Evolutionary conservation across 2,797 vertebrate genomes (phyloP).

Genomic region (Forpus xanthops): DNA sequence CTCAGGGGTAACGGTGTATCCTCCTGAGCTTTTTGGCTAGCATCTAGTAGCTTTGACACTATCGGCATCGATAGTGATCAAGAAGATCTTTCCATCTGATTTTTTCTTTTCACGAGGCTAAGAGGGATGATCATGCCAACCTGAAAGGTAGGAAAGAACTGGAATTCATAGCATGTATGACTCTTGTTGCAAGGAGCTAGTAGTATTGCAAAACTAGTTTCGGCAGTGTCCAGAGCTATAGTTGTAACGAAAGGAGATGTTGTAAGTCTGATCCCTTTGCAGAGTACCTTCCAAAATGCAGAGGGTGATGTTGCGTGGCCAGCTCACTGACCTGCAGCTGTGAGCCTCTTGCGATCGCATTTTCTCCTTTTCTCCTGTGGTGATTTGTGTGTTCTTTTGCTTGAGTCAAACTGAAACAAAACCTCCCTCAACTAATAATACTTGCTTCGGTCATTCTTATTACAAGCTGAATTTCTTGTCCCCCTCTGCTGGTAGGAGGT

Average conservation of each 20-base stretch:
- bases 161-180: conserved; percentile 1
- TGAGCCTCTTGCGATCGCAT: rapidly evolving
- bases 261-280: neutral
- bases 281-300: neutral
- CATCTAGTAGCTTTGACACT: neutral
- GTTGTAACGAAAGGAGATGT: neutral
- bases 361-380: neutral
- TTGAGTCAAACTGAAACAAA: neutral
- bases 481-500: conserved; percentile 49
- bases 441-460: rapidly evolving
- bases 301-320: neutral
- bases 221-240: neutral
- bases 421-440: neutral
- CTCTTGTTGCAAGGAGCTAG: conserved; percentile 29
- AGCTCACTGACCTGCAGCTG: neutral
- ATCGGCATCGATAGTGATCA: neutral
- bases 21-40: neutral
- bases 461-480: neutral
- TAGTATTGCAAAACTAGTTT: conserved; percentile 34
- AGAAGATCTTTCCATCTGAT: conserved; percentile 25
- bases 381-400: neutral
- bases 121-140: conserved; percentile 52
- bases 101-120: neutral
- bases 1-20: neutral
- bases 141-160: conserved; percentile 62